Base-by-base conservation (phyloP, 37 sponge, comb jelly and placozoan species). In the Amphimedon queenslandica region DNA sequence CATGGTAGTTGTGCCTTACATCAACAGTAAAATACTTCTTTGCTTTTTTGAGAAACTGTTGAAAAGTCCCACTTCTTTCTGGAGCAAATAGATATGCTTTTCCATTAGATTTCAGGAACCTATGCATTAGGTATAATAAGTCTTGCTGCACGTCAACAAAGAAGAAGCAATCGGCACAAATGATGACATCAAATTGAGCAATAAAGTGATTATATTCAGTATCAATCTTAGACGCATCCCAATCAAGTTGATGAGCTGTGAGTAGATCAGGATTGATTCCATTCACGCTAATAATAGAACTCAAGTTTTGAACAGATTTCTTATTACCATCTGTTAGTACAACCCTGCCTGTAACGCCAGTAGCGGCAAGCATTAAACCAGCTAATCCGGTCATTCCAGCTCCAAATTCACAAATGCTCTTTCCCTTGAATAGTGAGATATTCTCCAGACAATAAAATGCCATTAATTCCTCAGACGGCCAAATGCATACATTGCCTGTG, bases 401-500 rank as follows among this genome's bases (percentile, higher is more conserved):
- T 11, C 92, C 92, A 1, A 90, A 75, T 40, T 90, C 92, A 82
- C 87, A 86, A 2, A 90, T 71, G 18, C 40, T 20, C 27, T 20
- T 32, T 23, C 71, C 87, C 24, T 39, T 30, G 55, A 88, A 77
- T n/a, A 73, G 75, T 5, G 18, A n/a, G 4, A 18, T 18, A n/a
- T 81, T 57, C 32, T 39, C 64, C 42, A 90, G 55, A 37, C 88
- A 82, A 55, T 86, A 75, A 30, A 77, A 74, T 21, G 92, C 92
- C 65, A 90, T 40, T 0, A 90, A 82, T 68, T 90, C 87, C 57
- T 90, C 87, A 30, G 92, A 74, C 2, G 87, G 87, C 92, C 92
- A 90, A 8, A 90, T 64, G 40, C 92, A 90, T 30, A 90, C 57
- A 60, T 90, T 90, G 16, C 92, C 92, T 25, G 92, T 90, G 61